Evolutionary conservation across 2,888 invertebrate genomes (phyloP).

Genomic region (Dasysyrphus albostriatus): DNA sequence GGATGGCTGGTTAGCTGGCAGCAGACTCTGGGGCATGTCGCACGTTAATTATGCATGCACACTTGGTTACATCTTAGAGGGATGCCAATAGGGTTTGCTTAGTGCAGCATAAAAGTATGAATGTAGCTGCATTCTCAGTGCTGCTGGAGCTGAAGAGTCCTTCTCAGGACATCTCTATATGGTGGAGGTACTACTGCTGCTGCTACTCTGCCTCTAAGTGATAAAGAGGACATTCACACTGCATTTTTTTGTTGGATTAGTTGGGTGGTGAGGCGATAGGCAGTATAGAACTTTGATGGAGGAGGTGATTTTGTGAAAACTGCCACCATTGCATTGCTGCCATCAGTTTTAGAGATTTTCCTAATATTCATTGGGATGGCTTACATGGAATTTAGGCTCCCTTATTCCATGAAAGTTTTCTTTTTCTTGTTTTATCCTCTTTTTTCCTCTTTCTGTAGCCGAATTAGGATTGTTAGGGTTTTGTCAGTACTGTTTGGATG

Average conservation of each 20-base stretch:
- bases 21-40: conserved; percentile 63
- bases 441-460: background rate
- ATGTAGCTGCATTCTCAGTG: conserved; percentile 60
- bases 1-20: conserved; percentile 42
- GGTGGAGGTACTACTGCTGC: conserved; percentile 5
- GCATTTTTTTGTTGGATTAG: conserved; percentile 21
- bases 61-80: conserved; percentile 70
- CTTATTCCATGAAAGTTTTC: conserved; percentile 26
- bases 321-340: background rate
- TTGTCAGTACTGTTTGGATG: conserved; percentile 37
- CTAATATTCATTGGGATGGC: conserved; percentile 50
- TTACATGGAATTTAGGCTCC: conserved; percentile 56
- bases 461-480: conserved; percentile 56
- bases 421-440: background rate
- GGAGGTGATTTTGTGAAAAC: conserved; percentile 24
- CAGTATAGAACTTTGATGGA: background rate
- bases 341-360: conserved; percentile 32
- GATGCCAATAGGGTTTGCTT: conserved; percentile 67
- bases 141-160: conserved; percentile 47
- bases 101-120: conserved; percentile 66
- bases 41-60: conserved; percentile 75
- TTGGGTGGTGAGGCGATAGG: background rate
- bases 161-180: conserved; percentile 58
- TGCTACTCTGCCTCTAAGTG: conserved; percentile 37
- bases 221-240: conserved; percentile 71